Evolutionary conservation across 1,140 invertebrate species (phyloP).

Genomic region (Diorhabda elongata): DNA sequence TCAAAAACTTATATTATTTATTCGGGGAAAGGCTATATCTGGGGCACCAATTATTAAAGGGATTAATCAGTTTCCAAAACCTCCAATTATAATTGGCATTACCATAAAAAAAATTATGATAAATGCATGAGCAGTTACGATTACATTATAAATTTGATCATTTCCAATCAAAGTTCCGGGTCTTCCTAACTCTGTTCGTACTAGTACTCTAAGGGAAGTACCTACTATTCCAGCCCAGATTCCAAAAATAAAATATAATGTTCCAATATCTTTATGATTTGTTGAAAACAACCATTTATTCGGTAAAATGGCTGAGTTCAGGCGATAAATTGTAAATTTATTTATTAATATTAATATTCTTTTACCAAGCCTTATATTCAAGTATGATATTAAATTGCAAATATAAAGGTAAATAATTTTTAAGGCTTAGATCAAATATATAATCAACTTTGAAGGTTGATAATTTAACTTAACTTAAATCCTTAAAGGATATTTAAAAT

Average conservation of each 20-base stretch:
- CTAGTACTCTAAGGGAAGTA: constrained; percentile 58
- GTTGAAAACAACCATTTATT: constrained; percentile 60
- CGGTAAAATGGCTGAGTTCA: constrained; percentile 54
- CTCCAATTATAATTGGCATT: constrained; percentile 73
- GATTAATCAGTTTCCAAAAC: constrained; percentile 74
- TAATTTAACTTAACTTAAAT: constrained; percentile 57
- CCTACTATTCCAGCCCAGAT: constrained; percentile 63
- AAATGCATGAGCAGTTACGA: constrained; percentile 70
- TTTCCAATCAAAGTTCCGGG: constrained; percentile 58
- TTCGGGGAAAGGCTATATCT: constrained; percentile 71
- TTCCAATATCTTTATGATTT: constrained; percentile 75
- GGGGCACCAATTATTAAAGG: constrained; percentile 66
- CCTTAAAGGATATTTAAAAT: constrained; percentile 50
- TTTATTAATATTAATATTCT: constrained; percentile 49
- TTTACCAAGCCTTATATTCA: constrained; percentile 52
- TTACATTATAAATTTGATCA: constrained; percentile 68
- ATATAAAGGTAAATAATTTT: constrained; percentile 51
- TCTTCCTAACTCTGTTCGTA: constrained; percentile 63
- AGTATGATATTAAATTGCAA: constrained; percentile 54
- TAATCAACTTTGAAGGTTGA: constrained; percentile 57
- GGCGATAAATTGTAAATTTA: constrained; percentile 56
- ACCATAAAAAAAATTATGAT: constrained; percentile 79
- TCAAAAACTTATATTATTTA: constrained; percentile 80
- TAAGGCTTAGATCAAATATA: constrained; percentile 51
- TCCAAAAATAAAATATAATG: constrained; percentile 69